These are phyloP conservation scores for Drosophila mayaguana DNA, from an alignment of 2,888 invertebrate genomes.

Conservation along the genomic window DNA sequence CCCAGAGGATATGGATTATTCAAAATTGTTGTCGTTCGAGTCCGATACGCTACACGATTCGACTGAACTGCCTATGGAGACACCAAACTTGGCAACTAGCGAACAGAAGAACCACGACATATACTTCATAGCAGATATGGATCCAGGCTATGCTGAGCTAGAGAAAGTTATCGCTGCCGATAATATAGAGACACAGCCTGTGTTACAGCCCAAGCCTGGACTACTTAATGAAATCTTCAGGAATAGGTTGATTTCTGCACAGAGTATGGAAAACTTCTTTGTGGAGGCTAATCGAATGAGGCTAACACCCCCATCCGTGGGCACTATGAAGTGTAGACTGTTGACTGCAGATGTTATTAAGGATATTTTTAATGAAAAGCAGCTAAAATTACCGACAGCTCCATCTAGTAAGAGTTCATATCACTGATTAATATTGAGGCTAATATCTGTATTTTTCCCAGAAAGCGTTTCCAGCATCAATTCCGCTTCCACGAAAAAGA, in stretches of 20 bases:
- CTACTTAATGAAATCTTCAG: not conserved
- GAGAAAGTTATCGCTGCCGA: not conserved
- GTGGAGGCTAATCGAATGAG: not conserved
- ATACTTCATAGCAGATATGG: constrained; percentile 7
- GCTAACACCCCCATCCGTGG: not conserved
- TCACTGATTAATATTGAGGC: not conserved
- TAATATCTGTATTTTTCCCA: not conserved
- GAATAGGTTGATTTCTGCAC: not conserved
- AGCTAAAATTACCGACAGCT: not conserved
- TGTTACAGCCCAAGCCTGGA: not conserved
- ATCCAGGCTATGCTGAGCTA: not conserved
- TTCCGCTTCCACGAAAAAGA: no score
- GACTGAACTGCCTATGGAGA: not conserved
- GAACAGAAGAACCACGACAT: not conserved
- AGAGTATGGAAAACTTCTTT: not conserved
- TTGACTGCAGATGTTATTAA: not conserved
- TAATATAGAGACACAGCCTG: not conserved
- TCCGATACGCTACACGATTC: not conserved
- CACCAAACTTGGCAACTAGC: no score
- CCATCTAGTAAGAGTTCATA: not conserved
- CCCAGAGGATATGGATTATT: constrained; percentile 8
- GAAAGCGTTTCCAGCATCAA: not conserved
- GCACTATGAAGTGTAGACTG: not conserved
- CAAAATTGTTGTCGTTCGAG: constrained; percentile 22
- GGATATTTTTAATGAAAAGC: not conserved